These are phyloP conservation scores for Microctonus brassicae DNA, from an alignment of 2,888 invertebrate species.

Conservation along the genomic window DNA sequence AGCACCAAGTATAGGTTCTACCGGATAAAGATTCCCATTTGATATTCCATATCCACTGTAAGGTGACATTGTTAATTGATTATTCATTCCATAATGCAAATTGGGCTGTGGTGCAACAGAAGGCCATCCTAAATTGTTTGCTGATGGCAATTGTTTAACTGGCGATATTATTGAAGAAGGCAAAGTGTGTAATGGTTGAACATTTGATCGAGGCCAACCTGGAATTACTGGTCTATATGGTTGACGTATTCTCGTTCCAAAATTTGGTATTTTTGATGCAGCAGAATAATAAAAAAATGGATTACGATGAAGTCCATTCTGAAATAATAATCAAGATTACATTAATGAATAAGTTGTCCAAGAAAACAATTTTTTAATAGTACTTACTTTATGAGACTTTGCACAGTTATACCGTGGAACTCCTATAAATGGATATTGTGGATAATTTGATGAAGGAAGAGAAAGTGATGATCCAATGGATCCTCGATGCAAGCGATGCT, in stretches of 20 bases:
- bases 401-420: not conserved
- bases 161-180: not conserved
- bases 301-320: not conserved
- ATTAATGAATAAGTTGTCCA: not conserved
- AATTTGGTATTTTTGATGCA: not conserved
- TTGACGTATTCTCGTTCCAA: not conserved
- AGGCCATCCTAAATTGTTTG: not conserved
- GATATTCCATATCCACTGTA: not conserved
- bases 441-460: not conserved
- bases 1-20: not conserved
- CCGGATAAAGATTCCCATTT: not conserved
- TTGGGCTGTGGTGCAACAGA: not conserved
- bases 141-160: not conserved
- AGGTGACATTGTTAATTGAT: not conserved
- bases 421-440: not conserved
- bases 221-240: not conserved
- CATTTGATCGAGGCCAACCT: not conserved
- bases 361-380: not conserved
- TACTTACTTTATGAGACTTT: not conserved
- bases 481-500: not conserved
- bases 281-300: not conserved
- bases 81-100: not conserved
- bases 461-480: not conserved
- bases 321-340: not conserved
- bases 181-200: not conserved